Evolutionary conservation across 2,888 invertebrate species (phyloP).

Genomic region (Escarpia spicata): DNA sequence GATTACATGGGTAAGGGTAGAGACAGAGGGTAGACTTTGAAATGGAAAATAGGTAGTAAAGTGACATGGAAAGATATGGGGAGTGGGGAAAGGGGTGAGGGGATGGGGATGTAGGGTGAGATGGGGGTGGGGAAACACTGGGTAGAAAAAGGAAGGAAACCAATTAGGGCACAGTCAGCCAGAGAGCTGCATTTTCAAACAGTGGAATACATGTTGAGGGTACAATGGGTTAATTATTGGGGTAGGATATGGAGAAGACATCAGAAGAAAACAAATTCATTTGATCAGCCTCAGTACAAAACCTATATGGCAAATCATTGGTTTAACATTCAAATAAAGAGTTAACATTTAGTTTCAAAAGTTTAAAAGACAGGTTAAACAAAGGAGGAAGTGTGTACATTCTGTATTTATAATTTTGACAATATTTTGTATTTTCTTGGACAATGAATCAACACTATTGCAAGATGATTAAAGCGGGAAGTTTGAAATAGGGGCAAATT

Average conservation of each 20-base stretch:
- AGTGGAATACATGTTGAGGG: background rate
- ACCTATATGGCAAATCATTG: background rate
- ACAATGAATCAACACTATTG: background rate
- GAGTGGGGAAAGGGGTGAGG: background rate
- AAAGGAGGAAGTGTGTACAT: background rate
- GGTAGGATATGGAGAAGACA: background rate
- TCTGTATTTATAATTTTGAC: background rate
- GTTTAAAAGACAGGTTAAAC: background rate
- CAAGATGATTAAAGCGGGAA: background rate
- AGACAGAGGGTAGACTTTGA: no score
- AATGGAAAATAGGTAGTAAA: background rate
- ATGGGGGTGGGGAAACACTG: background rate
- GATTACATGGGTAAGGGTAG: no score
- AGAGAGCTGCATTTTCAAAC: no score
- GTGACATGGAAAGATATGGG: background rate
- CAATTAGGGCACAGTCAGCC: background rate
- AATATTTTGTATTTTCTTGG: background rate
- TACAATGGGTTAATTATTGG: background rate
- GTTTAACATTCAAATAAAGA: background rate
- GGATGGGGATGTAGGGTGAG: background rate
- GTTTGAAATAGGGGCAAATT: background rate
- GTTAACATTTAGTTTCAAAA: background rate
- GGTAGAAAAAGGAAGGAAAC: background rate
- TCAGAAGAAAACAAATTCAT: background rate
- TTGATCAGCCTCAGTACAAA: background rate